Base-by-base conservation (phyloP, 2,888 invertebrate species). In the Lypha dubia region DNA sequence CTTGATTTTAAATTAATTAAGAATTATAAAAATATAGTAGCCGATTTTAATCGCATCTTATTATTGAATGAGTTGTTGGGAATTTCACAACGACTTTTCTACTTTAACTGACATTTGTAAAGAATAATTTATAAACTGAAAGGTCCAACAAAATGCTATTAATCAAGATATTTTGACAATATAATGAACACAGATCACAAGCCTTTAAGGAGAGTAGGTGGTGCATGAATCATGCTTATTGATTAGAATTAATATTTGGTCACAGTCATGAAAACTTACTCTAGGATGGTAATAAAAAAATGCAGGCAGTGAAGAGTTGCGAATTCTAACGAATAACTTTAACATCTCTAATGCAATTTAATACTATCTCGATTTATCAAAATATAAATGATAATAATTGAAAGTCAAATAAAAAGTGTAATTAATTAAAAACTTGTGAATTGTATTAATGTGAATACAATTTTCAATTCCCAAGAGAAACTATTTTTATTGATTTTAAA, bases 21-120 rank as follows among this genome's bases (percentile, higher is more conserved):
- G 20, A 24, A 79, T 38, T 63, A 49, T 17, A 58, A 44, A 24
- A 58, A 58, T 49, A 46, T 28, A 17, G 17, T 70, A 53, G 28
- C 24, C 7, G 32, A 44, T 63, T 63, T 56, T 56, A 53, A 71
- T 63, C 53, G 62, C 17, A 53, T 22, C 28, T 20, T 53, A 20
- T 17, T 70, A 53, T 62, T 79, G 44, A 79, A 70, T 60, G 38
- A 76, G 62, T 35, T 76, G 20, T 20, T 56, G 63, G 17, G 63
- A 79, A 71, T 35, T 70, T 67, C 44, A n/a, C 32, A n/a, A 51
- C 22, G 13, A 32, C 32, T 67, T 44, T 65, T 62, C 22, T 56
- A 35, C 38, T 46, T 58, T 28, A 70, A 60, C 41, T 77, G 32
- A 28, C 11, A 46, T 62, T 22, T 62, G 13, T 35, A 6, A 20